Evolutionary conservation across 2,113 vertebrate genomes (phyloP).

Genomic region (Pteruthius melanotis): DNA sequence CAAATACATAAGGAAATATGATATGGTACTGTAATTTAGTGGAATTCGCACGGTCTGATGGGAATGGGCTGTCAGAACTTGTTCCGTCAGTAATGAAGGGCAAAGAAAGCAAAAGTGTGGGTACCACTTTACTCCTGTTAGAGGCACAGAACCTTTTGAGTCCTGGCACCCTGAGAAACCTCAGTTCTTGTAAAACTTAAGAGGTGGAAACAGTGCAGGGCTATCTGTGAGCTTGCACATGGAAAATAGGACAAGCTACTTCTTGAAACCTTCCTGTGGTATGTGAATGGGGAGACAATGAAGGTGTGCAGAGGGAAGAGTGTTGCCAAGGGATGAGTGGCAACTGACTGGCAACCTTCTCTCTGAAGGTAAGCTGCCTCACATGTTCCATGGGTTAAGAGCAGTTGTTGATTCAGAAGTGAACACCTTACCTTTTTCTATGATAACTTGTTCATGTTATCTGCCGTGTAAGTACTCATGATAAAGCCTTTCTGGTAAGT

Average conservation of each 20-base stretch:
- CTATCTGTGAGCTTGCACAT: background rate
- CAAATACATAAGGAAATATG: background rate
- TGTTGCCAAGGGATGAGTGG: background rate
- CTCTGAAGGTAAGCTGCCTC: background rate
- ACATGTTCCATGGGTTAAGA: background rate
- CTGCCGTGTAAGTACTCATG: background rate
- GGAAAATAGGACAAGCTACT: background rate
- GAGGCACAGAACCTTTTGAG: background rate
- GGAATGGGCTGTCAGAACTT: background rate
- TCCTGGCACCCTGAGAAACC: background rate
- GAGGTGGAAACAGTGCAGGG: background rate
- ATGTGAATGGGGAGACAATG: background rate
- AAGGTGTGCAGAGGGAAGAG: background rate
- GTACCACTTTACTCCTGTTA: accelerated
- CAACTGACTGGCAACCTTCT: background rate
- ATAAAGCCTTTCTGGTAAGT: background rate
- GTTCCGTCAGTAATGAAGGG: background rate
- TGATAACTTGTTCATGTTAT: background rate
- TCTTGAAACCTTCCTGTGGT: background rate
- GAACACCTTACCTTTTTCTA: background rate
- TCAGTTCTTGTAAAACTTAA: background rate
- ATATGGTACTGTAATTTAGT: background rate
- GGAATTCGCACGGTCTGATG: background rate
- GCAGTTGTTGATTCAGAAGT: background rate
- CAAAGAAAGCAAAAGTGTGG: background rate